Conservation (phyloP, 2,888 invertebrate genomes). For the Habroteleia sp. region DNA sequence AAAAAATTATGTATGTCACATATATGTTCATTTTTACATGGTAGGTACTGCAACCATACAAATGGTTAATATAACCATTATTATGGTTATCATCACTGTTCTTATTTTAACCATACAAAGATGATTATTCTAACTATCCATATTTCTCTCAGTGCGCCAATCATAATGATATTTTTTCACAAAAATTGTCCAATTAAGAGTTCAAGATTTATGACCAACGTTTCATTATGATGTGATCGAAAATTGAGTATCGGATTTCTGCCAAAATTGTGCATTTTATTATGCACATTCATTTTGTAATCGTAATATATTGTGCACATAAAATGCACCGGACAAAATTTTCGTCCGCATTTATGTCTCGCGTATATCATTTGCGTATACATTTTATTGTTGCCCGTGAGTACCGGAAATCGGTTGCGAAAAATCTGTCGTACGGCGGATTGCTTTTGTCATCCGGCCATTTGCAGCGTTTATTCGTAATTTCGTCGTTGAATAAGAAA, state of each 20-base stretch:
- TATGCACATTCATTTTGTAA: conserved; percentile 46
- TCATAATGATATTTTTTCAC: not conserved
- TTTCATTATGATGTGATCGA: conserved; percentile 35
- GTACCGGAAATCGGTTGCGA: conserved; percentile 37
- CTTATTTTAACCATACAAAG: too few relatives aligned
- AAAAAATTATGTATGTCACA: too few relatives aligned
- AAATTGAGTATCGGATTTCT: conserved; percentile 40
- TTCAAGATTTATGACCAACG: conserved; percentile 14
- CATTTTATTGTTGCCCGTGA: conserved; percentile 28
- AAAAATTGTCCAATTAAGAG: conserved; percentile 28
- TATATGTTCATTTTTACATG: too few relatives aligned
- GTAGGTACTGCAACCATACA: too few relatives aligned
- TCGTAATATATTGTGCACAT: conserved; percentile 53
- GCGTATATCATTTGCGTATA: conserved; percentile 49
- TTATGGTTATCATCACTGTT: too few relatives aligned
- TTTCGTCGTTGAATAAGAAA: conserved; percentile 4
- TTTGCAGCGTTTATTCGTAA: conserved; percentile 11
- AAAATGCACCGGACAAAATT: conserved; percentile 51
- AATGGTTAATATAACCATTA: too few relatives aligned
- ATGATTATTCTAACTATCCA: too few relatives aligned
- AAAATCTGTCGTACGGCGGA: conserved; percentile 6
- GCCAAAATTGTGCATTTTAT: conserved; percentile 51
- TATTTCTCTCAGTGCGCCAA: too few relatives aligned
- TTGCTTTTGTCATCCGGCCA: conserved; percentile 32
- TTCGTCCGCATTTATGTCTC: conserved; percentile 50